Evolutionary conservation across 2,888 invertebrate species (phyloP).

Genomic region (Polyommatus icarus): DNA sequence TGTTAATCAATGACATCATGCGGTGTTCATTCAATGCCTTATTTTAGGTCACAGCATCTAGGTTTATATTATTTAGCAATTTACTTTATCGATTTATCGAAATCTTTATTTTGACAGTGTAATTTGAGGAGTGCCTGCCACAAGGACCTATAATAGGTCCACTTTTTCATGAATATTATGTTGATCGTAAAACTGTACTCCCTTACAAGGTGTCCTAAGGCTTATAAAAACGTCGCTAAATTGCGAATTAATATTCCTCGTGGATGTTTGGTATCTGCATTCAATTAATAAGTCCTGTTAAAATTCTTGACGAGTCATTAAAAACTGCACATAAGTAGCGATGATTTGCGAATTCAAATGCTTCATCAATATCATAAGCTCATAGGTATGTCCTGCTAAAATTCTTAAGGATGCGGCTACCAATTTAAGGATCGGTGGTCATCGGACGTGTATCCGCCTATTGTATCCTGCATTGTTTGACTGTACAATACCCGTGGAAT

Average conservation of each 20-base stretch:
- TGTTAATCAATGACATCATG: background rate
- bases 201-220: background rate
- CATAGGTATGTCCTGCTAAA: background rate
- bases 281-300: background rate
- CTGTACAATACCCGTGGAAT: constrained; percentile 53
- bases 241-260: background rate
- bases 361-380: background rate
- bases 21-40: background rate
- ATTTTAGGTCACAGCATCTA: background rate
- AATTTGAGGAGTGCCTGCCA: background rate
- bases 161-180: background rate
- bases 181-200: background rate
- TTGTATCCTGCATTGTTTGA: constrained; percentile 63
- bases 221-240: background rate
- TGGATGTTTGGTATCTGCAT: background rate
- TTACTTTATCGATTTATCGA: background rate
- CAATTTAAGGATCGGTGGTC: constrained; percentile 22
- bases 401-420: constrained; percentile 18
- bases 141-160: background rate
- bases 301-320: background rate
- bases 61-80: background rate
- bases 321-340: background rate
- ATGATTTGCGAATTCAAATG: background rate
- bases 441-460: constrained; percentile 59
- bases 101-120: background rate